Evolutionary conservation across 53 echinoderm and acorn worm species (phyloP), one percentile per base, ranked within the genome.

Genomic region (Stichopus horrens): DNA sequence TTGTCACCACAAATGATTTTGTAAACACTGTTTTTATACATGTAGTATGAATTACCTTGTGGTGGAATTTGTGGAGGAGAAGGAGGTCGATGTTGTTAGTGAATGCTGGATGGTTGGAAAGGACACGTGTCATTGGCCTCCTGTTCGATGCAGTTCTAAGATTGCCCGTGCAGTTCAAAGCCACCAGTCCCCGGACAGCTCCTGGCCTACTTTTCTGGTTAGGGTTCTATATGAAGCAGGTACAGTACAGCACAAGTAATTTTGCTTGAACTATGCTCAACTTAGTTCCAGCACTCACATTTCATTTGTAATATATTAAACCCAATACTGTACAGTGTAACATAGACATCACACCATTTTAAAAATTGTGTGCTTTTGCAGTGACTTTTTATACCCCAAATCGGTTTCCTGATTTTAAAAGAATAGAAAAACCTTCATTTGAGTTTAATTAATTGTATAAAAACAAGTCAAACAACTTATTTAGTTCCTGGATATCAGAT

Each of bases 31-130:
- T n/a, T 23, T 76, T 76, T 51, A 68, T 68, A n/a, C 71, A 8
- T 76, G 1, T 53, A 76, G 76, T 76, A 76, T 76, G 76, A 53
- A 20, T 76, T 76, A 23, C 76, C 76, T 23, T 9, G 76, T 76
- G 51, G 76, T 76, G 37, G 76, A 76, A 76, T 76, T 76, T 76
- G 11, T 76, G 23, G 37, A 76, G 7, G 76, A 76, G 23, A 8
- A 76, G 4, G 76, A 76, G 16, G 76, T 76, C 13, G 76, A 76
- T 23, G 51, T 76, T 76, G 76, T 76, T 7, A 23, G 37, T 18
- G 10, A 9, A 11, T 5, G 11, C 8, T 76, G 76, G 76, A 76
- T 76, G 76, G 54, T 52, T 10, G 37, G 51, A 53, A 20, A 11
- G 21, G 23, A 76, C 54, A 22, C 13, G 1, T 76, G 76, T 76